These are phyloP conservation scores for Toxostoma redivivum DNA, from an alignment of 2,113 vertebrate species.

Conservation along the genomic window DNA sequence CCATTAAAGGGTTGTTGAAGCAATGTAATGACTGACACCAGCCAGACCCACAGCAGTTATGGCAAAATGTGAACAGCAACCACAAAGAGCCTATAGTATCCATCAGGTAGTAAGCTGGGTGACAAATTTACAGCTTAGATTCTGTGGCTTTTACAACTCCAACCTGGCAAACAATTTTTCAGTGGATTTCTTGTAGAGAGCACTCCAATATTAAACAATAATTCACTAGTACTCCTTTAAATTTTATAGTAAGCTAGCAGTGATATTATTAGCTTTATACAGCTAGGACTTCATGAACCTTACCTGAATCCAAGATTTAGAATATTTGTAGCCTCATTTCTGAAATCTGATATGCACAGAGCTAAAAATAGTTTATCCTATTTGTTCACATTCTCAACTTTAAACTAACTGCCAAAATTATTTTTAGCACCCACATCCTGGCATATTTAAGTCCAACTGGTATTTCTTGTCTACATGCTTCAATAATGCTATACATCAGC, in stretches of 20 bases:
- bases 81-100: neutral
- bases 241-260: neutral
- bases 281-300: neutral
- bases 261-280: neutral
- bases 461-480: neutral
- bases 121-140: neutral
- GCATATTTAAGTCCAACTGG: neutral
- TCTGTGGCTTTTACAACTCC: neutral
- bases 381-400: slow-evolving; percentile 3
- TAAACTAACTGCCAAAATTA: neutral
- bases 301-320: neutral
- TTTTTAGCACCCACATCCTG: slow-evolving; percentile 2
- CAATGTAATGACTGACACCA: neutral
- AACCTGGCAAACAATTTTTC: neutral
- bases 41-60: neutral
- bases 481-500: neutral
- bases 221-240: neutral
- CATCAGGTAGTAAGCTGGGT: neutral
- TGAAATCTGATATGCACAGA: neutral
- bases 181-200: neutral
- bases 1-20: neutral
- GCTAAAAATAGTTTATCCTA: neutral
- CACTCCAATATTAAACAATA: neutral
- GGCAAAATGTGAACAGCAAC: neutral
- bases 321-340: neutral